phyloP scores from a whole-genome alignment of 2,888 invertebrate species.

The Thymelicus acteon region DNA sequence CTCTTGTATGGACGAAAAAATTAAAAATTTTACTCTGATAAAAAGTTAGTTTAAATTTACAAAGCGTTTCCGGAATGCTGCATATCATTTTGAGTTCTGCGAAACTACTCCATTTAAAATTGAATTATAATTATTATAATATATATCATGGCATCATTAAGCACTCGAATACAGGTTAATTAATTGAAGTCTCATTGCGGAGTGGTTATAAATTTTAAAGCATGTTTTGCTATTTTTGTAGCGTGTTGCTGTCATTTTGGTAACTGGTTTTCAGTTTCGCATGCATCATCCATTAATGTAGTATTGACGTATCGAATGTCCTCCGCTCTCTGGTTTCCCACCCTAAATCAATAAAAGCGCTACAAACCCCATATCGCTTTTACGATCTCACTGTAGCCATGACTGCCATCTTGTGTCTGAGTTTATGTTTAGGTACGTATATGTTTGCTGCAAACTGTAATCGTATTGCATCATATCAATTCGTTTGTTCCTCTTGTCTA shows the following conservation, averaged over 20 bases:
- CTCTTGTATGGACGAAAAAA: no score
- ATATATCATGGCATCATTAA: no score
- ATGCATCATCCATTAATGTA: conserved; percentile 1
- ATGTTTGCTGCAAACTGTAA: neutral
- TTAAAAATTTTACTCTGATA: no score
- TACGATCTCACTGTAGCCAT: neutral
- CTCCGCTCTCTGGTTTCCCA: neutral
- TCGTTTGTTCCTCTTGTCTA: no score
- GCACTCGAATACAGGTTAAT: no score
- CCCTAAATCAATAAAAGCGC: neutral
- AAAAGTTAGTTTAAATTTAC: no score
- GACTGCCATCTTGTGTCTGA: neutral
- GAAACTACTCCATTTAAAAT: no score
- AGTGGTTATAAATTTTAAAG: neutral
- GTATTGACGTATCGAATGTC: conserved; percentile 15
- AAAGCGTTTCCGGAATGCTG: no score
- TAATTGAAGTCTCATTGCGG: neutral
- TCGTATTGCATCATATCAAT: no score
- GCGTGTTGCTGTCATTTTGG: neutral
- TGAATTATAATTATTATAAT: no score
- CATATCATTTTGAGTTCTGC: no score
- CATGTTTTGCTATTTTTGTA: neutral
- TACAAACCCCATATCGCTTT: conserved; percentile 6
- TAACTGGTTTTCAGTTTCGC: neutral
- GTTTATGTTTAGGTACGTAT: neutral